These are phyloP conservation scores for Drosophila subobscura DNA, from an alignment of 1,140 invertebrate species.

Conservation along the genomic window DNA sequence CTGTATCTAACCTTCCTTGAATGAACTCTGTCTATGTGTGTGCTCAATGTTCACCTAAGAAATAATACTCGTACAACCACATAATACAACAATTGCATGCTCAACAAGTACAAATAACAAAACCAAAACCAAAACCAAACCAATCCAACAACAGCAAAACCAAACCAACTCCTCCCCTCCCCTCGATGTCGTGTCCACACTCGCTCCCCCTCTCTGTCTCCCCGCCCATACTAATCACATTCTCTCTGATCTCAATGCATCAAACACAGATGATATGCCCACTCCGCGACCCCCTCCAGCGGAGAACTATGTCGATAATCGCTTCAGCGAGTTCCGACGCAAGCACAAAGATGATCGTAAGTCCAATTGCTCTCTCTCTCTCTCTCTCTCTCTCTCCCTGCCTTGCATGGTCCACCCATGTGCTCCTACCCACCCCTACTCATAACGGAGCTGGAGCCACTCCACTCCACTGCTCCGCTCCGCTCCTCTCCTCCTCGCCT, in stretches of 20 bases:
- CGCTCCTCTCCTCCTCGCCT: conserved; percentile 55
- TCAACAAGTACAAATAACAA: conserved; percentile 71
- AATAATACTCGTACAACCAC: conserved; percentile 60
- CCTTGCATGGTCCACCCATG: conserved; percentile 55
- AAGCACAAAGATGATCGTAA: conserved; percentile 84
- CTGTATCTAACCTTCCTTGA: conserved; percentile 73
- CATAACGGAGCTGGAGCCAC: conserved; percentile 27
- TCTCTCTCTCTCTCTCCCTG: conserved; percentile 20
- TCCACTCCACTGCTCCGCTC: conserved; percentile 26
- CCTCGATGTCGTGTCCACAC: conserved; percentile 70
- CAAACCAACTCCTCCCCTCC: conserved; percentile 27
- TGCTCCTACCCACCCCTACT: conserved; percentile 18
- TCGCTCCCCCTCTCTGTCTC: neutral
- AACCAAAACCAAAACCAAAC: conserved; percentile 34
- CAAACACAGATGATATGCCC: conserved; percentile 79
- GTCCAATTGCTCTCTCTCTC: conserved; percentile 27
- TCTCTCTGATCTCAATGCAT: conserved; percentile 32
- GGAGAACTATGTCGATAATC: conserved; percentile 82
- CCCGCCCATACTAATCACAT: conserved; percentile 29
- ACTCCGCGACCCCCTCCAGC: conserved; percentile 74
- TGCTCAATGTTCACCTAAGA: conserved; percentile 72
- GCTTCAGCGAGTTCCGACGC: conserved; percentile 80
- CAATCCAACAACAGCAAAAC: conserved; percentile 29
- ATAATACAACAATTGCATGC: conserved; percentile 81
- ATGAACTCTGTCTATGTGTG: conserved; percentile 65